phyloP scores from a whole-genome alignment of 2,888 invertebrate species.

The Junonia oenone region DNA sequence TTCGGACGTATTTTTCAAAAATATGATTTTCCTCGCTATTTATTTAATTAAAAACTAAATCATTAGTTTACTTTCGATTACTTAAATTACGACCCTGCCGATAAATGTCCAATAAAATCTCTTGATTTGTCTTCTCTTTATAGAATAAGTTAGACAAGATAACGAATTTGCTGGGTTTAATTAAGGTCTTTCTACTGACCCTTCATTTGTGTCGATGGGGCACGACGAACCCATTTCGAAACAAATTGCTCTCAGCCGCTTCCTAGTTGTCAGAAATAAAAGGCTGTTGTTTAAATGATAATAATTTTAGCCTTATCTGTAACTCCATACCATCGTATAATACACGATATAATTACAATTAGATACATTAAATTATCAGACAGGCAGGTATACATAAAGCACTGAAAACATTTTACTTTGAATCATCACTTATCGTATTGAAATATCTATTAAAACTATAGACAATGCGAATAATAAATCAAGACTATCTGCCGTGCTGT shows the following conservation, averaged over 20 bases:
- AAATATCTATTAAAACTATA: not conserved
- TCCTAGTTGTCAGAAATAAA: slow-evolving; percentile 45
- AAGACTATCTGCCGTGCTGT: not conserved
- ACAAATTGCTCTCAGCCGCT: slow-evolving; percentile 57
- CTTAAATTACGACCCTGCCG: not conserved
- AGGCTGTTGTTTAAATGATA: slow-evolving; percentile 34
- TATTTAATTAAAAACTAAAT: not conserved
- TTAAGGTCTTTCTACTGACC: slow-evolving; percentile 69
- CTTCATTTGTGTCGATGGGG: slow-evolving; percentile 70
- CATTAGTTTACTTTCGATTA: not conserved
- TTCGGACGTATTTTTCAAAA: too few relatives aligned
- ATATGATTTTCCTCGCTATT: too few relatives aligned
- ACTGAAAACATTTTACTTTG: too few relatives aligned
- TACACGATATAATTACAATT: too few relatives aligned
- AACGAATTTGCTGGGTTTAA: slow-evolving; percentile 65
- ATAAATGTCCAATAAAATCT: slow-evolving; percentile 8
- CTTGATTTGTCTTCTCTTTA: slow-evolving; percentile 17
- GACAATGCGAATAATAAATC: slow-evolving; percentile 1
- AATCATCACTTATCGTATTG: not conserved
- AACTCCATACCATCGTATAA: too few relatives aligned
- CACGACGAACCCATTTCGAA: slow-evolving; percentile 63
- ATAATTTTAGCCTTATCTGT: too few relatives aligned
- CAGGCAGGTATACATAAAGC: too few relatives aligned
- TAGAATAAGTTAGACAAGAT: slow-evolving; percentile 33
- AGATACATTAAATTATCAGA: too few relatives aligned